phyloP scores from a whole-genome alignment of 2,113 vertebrate genomes.

The Clarias batrachus region DNA sequence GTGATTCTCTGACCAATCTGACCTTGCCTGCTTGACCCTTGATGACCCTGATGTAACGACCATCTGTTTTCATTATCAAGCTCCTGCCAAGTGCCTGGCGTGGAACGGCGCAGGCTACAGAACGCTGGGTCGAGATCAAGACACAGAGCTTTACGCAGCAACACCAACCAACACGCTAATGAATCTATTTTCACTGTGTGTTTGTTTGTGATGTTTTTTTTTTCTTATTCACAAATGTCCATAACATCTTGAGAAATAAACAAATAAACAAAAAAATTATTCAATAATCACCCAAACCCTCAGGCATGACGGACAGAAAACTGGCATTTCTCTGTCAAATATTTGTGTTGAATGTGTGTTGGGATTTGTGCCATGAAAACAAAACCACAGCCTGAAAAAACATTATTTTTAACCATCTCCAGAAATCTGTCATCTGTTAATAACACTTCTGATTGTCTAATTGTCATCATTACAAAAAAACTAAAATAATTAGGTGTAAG shows the following conservation, averaged over 20 bases:
- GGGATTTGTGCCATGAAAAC: background rate
- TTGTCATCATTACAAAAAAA: too few relatives aligned
- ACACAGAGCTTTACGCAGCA: background rate
- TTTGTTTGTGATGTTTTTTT: conserved; percentile 22
- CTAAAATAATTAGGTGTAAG: too few relatives aligned
- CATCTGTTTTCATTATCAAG: conserved; percentile 32
- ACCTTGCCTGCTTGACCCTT: conserved; percentile 18
- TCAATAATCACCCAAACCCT: background rate
- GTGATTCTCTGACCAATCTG: background rate
- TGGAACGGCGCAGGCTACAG: background rate
- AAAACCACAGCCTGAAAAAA: background rate
- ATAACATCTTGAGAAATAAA: background rate
- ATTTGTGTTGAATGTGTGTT: background rate
- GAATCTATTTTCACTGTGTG: conserved; percentile 4
- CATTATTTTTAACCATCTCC: background rate
- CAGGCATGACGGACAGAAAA: background rate
- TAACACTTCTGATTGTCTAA: background rate
- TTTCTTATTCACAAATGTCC: background rate
- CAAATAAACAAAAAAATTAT: background rate
- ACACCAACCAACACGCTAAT: conserved; percentile 27
- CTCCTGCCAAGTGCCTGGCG: background rate
- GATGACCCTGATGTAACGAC: conserved; percentile 26
- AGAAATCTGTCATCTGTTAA: background rate
- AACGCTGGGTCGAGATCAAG: conserved; percentile 9
- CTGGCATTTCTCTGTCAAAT: background rate